Conservation (phyloP, 2,113 vertebrate genomes). For the Erpornis zantholeuca region DNA sequence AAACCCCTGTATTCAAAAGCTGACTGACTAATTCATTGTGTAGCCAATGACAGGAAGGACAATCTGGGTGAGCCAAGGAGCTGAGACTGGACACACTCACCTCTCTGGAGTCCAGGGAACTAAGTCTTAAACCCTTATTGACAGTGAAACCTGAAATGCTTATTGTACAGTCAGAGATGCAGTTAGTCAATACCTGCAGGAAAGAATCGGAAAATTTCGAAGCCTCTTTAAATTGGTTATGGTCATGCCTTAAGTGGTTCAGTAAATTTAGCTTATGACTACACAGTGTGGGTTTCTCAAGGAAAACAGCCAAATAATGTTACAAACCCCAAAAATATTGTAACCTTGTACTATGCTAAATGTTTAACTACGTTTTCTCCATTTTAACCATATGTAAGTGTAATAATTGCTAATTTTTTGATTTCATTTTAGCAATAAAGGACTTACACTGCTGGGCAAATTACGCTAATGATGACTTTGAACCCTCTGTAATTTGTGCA, state of each 20-base stretch:
- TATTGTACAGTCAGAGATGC: neutral
- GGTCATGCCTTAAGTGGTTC: neutral
- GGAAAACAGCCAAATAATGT: neutral
- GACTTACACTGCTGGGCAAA: neutral
- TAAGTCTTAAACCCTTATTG: neutral
- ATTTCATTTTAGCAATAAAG: neutral
- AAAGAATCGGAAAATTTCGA: neutral
- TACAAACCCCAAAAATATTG: neutral
- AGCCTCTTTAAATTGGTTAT: neutral
- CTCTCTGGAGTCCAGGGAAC: neutral
- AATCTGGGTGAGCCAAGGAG: neutral
- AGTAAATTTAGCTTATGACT: conserved; percentile 5
- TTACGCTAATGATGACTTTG: neutral
- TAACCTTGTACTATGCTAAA: neutral
- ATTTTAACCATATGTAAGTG: neutral
- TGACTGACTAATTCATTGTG: neutral
- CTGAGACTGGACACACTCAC: neutral
- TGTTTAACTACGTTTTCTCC: conserved; percentile 32
- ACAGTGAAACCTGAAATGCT: neutral
- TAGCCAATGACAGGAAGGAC: neutral
- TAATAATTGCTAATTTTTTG: neutral
- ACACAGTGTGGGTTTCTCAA: neutral
- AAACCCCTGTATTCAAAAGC: neutral
- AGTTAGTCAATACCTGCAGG: neutral
- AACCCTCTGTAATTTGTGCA: conserved; percentile 11